Conservation (phyloP, 2,797 vertebrate species). For the Muscicapa striata region DNA sequence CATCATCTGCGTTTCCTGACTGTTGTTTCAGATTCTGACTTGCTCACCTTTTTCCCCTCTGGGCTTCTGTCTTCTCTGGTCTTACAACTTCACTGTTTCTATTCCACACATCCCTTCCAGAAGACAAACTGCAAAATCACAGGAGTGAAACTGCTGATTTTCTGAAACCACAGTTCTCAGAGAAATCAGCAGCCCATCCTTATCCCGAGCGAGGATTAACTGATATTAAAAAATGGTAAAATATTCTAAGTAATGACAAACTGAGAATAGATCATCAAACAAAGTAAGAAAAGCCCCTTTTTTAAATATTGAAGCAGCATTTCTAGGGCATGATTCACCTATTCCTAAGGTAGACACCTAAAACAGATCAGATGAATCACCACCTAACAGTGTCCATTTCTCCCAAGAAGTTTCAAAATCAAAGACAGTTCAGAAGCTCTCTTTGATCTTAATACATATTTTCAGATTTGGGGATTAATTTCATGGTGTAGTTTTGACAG, state of each 20-base stretch:
- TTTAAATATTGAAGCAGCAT: not conserved
- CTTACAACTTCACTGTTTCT: not conserved
- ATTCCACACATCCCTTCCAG: not conserved
- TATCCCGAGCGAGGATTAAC: not conserved
- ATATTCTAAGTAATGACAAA: not conserved
- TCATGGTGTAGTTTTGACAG: not conserved
- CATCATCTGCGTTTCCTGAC: conserved; percentile 14
- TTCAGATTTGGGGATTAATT: not conserved
- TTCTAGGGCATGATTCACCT: conserved; percentile 21
- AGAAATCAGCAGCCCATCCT: not conserved
- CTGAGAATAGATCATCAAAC: not conserved
- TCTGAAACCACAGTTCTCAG: not conserved
- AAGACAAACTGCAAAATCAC: not conserved
- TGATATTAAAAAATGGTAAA: not conserved
- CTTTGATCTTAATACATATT: not conserved
- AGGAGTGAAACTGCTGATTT: not conserved
- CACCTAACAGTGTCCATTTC: not conserved
- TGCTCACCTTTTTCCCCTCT: conserved; percentile 8
- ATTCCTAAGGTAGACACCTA: not conserved
- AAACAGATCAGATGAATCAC: not conserved
- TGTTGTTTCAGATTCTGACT: conserved; percentile 50
- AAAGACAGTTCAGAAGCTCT: not conserved
- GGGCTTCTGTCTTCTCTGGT: conserved; percentile 29
- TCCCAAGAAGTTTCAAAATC: not conserved
- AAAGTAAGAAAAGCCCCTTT: not conserved